Conservation (phyloP, 2,888 invertebrate genomes). For the Dolichomitus sp. region DNA sequence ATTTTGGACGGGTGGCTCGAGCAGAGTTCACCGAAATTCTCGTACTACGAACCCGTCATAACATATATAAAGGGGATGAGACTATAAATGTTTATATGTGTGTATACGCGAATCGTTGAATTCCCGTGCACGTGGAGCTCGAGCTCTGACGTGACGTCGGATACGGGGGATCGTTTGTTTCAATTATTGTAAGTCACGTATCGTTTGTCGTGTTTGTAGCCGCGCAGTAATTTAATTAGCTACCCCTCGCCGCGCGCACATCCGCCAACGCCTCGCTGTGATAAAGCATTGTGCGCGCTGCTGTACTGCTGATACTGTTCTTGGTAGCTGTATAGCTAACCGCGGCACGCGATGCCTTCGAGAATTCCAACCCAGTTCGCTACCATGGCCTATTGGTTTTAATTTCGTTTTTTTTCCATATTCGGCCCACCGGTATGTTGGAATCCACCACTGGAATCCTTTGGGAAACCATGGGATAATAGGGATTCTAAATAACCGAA, state of each 20-base stretch:
- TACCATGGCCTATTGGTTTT: constrained; percentile 38
- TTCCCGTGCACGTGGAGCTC: constrained; percentile 68
- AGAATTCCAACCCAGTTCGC: constrained; percentile 62
- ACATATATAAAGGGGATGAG: constrained; percentile 54
- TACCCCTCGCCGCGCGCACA: constrained; percentile 63
- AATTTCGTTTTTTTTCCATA: constrained; percentile 29
- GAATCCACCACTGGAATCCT: constrained; percentile 21
- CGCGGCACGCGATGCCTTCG: constrained; percentile 69
- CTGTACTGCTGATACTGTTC: constrained; percentile 57
- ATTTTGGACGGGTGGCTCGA: too few species aligned
- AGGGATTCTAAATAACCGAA: background rate
- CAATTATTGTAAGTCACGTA: constrained; percentile 85
- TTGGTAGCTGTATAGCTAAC: constrained; percentile 49
- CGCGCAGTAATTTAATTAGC: constrained; percentile 78
- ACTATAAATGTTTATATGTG: constrained; percentile 56
- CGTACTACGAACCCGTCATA: too few species aligned
- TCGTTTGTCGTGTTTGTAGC: constrained; percentile 72
- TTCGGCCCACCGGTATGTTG: constrained; percentile 2
- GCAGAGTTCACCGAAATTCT: too few species aligned
- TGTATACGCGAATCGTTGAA: constrained; percentile 67
- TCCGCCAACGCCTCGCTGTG: constrained; percentile 68
- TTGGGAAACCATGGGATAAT: constrained; percentile 19
- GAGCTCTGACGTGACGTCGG: constrained; percentile 71
- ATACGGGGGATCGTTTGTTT: constrained; percentile 78
- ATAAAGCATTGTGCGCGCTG: constrained; percentile 71